Conservation (phyloP, 2,113 vertebrate genomes). For the Coryphaenoides rupestris region DNA sequence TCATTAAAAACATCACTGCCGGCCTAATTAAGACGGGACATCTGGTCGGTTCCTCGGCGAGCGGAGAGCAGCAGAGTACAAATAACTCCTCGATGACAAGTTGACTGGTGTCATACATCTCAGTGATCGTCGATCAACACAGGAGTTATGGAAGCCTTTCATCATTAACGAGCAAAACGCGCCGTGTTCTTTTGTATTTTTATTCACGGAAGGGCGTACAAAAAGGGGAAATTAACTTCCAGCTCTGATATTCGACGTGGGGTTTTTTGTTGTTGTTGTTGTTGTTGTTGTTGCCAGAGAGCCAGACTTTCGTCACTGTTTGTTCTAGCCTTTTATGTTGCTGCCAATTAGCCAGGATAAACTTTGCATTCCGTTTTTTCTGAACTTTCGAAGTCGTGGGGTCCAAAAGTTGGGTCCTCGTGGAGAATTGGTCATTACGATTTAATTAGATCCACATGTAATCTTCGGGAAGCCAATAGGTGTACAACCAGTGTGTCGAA, state of each 20-base stretch:
- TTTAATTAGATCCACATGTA: too few relatives aligned
- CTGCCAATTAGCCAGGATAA: constrained; percentile 64
- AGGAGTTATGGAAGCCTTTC: constrained; percentile 71
- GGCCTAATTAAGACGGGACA: constrained; percentile 94
- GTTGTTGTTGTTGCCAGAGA: constrained; percentile 56
- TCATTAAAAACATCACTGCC: constrained; percentile 81
- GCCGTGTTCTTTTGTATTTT: constrained; percentile 62
- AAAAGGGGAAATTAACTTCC: background rate
- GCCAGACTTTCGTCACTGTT: constrained; percentile 50
- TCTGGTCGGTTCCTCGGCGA: constrained; percentile 78
- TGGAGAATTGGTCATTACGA: background rate
- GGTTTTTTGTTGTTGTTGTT: constrained; percentile 30
- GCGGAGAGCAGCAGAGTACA: constrained; percentile 70
- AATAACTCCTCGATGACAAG: constrained; percentile 76
- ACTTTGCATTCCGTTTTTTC: constrained; percentile 53
- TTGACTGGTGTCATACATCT: constrained; percentile 80
- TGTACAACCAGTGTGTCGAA: too few relatives aligned
- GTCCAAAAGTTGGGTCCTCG: constrained; percentile 25
- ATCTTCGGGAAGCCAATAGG: too few relatives aligned
- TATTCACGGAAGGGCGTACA: background rate
- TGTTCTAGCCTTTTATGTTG: constrained; percentile 56
- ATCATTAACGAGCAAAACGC: constrained; percentile 71
- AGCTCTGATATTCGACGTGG: background rate
- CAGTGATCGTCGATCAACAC: constrained; percentile 76
- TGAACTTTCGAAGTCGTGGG: constrained; percentile 36